Conservation (phyloP, 2,797 vertebrate genomes). For the Phoxinus dragarum region DNA sequence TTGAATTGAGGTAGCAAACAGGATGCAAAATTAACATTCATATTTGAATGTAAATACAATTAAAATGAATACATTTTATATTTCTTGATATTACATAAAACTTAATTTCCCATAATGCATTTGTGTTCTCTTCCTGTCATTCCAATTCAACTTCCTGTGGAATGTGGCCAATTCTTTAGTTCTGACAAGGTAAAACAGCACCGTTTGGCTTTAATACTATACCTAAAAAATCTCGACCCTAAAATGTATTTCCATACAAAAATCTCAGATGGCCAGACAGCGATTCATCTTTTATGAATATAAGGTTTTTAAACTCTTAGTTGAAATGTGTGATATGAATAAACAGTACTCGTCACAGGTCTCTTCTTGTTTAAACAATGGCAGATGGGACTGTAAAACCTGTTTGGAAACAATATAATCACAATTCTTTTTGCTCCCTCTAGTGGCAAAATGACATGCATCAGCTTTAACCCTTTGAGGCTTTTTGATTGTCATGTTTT, state of each 20-base stretch:
- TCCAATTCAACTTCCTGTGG: neutral
- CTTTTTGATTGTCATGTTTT: neutral
- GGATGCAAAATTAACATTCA: neutral
- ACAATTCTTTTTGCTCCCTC: neutral
- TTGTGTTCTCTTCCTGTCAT: neutral
- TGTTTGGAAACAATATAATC: slow-evolving; percentile 17
- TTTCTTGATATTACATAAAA: neutral
- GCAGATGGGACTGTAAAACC: neutral
- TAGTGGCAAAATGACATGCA: neutral
- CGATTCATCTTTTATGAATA: neutral
- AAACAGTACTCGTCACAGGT: neutral
- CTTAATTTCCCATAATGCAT: neutral
- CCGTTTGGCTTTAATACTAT: neutral
- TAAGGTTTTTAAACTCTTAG: neutral
- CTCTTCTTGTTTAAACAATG: neutral
- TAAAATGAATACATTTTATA: neutral
- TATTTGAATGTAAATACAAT: neutral
- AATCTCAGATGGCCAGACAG: neutral
- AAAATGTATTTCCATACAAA: neutral
- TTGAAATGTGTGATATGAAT: neutral
- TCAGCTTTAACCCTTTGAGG: neutral
- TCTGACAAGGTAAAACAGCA: neutral
- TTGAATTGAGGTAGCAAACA: neutral
- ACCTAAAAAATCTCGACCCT: neutral
- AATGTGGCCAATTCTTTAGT: neutral